Conservation (phyloP, 2,113 vertebrate genomes). For the Cyanoderma ruficeps region DNA sequence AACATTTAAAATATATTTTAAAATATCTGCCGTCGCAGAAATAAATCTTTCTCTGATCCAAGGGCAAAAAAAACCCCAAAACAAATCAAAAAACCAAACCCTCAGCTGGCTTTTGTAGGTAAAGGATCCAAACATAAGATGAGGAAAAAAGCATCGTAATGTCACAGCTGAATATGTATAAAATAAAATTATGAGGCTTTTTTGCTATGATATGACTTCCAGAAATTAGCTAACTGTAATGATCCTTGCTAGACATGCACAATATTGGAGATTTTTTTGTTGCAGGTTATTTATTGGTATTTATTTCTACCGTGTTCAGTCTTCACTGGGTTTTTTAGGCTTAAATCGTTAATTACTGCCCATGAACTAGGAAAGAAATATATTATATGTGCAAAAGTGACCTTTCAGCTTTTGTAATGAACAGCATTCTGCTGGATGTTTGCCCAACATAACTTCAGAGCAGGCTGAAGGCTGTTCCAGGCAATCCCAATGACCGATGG, state of each 20-base stretch:
- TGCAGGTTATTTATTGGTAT: slow-evolving; percentile 55
- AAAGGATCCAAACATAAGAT: slow-evolving; percentile 10
- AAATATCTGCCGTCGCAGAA: slow-evolving; percentile 43
- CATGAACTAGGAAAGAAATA: neutral
- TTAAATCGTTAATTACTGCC: slow-evolving; percentile 29
- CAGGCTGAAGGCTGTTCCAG: slow-evolving; percentile 10
- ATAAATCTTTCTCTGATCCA: neutral
- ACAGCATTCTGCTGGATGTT: slow-evolving; percentile 33
- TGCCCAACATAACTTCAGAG: slow-evolving; percentile 42
- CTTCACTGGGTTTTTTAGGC: slow-evolving; percentile 32
- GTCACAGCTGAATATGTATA: neutral
- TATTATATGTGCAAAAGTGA: slow-evolving; percentile 27
- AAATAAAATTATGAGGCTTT: slow-evolving; percentile 32
- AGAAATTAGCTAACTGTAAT: slow-evolving; percentile 27
- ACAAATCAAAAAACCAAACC: neutral
- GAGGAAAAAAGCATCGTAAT: neutral
- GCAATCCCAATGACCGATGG: neutral
- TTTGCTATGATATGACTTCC: neutral
- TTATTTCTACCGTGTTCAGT: slow-evolving; percentile 50
- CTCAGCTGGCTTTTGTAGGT: slow-evolving; percentile 61
- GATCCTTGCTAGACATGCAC: slow-evolving; percentile 42
- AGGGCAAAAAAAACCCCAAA: neutral
- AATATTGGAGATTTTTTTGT: neutral
- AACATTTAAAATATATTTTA: slow-evolving; percentile 67
- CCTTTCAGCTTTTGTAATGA: slow-evolving; percentile 35